A percentile compares a stretch with the other conserved stretches of the same genome.
Evolutionary conservation across 2,113 vertebrate species (phyloP).

Genomic region (Chauna torquata): DNA sequence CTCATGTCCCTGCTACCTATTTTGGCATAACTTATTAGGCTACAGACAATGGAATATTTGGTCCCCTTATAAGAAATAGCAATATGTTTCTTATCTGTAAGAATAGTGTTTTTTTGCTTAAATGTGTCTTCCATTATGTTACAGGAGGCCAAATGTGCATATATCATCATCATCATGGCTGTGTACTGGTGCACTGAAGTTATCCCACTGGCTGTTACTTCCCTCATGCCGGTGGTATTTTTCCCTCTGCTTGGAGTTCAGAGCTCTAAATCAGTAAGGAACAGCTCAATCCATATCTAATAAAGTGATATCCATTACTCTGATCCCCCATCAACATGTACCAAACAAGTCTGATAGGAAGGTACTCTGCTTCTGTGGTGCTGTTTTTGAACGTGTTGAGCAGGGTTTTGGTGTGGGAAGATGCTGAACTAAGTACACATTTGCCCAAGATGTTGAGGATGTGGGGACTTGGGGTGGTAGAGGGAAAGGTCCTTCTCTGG

Average conservation of each 20-base stretch:
- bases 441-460: background rate
- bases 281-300: background rate
- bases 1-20: background rate
- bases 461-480: background rate
- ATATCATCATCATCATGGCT: constrained; percentile 91
- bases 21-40: background rate
- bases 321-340: background rate
- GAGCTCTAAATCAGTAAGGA: constrained; percentile 87
- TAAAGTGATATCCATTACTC: background rate
- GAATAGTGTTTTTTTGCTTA: background rate
- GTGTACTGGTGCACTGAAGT: constrained; percentile 96
- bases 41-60: background rate
- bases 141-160: constrained; percentile 90
- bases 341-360: background rate
- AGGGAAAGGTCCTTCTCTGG: background rate
- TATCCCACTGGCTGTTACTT: constrained; percentile 89
- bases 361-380: background rate
- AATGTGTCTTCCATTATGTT: background rate
- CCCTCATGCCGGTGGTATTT: constrained; percentile 89
- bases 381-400: background rate
- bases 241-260: constrained; percentile 92
- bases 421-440: background rate
- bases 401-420: background rate
- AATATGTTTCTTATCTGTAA: background rate
- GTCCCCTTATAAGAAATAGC: background rate